Percentiles rank a stretch among this genome's conserved stretches.
Conservation (phyloP, 2,797 vertebrate species). For the Arrhamphus sclerolepis region DNA sequence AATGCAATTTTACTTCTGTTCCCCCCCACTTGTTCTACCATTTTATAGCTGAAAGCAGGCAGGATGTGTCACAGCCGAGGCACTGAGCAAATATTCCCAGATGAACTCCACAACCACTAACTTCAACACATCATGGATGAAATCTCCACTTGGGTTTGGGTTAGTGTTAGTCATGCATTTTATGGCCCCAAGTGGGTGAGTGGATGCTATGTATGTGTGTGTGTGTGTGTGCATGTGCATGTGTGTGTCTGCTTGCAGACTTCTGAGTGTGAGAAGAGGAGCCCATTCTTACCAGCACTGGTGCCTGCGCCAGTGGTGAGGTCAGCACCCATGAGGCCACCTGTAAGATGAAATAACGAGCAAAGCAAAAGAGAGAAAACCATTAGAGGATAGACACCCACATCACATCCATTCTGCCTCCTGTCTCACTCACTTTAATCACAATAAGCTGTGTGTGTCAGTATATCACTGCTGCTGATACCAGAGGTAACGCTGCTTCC, state of each 20-base stretch:
- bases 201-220: conserved; percentile 57
- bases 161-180: conserved; percentile 77
- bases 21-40: conserved; percentile 47
- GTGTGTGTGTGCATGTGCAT: conserved; percentile 32
- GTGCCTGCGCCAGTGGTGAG: conserved; percentile 98
- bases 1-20: conserved; percentile 38
- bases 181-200: conserved; percentile 70
- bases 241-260: conserved; percentile 47
- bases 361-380: conserved; percentile 59
- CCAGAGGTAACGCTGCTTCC: conserved; percentile 43
- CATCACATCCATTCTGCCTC: conserved; percentile 50
- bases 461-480: conserved; percentile 31
- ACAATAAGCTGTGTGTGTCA: conserved; percentile 31
- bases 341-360: conserved; percentile 81
- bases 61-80: conserved; percentile 68
- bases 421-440: conserved; percentile 57
- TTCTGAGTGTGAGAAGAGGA: conserved; percentile 62
- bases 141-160: conserved; percentile 71
- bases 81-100: conserved; percentile 69
- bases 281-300: conserved; percentile 95
- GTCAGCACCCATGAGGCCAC: conserved; percentile 99
- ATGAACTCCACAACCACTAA: conserved; percentile 71
- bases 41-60: conserved; percentile 63
- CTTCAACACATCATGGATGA: conserved; percentile 72
- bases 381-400: conserved; percentile 72